phyloP scores from a whole-genome alignment of 2,113 vertebrate genomes.

The Pygoscelis adeliae region DNA sequence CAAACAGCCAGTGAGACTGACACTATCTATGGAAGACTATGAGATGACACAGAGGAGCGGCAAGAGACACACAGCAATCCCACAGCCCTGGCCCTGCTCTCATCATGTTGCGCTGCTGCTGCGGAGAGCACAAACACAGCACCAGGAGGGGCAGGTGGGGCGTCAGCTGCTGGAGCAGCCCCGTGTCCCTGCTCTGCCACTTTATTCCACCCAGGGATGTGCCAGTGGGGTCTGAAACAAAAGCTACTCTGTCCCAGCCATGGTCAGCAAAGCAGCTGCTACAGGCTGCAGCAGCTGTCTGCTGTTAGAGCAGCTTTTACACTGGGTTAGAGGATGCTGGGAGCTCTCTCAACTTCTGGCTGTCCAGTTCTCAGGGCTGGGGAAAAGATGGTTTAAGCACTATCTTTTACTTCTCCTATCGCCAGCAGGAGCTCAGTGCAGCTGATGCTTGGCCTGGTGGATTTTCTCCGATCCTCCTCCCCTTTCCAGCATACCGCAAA shows the following conservation, averaged over 20 bases:
- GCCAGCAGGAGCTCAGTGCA: neutral
- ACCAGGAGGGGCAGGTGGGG: neutral
- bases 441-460: neutral
- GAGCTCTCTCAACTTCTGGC: neutral
- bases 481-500: neutral
- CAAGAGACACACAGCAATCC: neutral
- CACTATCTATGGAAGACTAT: neutral
- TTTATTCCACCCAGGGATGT: neutral
- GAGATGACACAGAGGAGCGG: neutral
- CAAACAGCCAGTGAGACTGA: neutral
- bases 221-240: neutral
- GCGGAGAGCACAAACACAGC: neutral
- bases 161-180: neutral
- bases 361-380: neutral
- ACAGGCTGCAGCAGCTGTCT: neutral
- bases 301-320: neutral
- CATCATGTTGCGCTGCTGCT: rapidly evolving
- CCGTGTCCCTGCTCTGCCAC: neutral
- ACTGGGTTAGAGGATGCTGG: neutral
- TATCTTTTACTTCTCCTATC: neutral
- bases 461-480: neutral
- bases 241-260: neutral
- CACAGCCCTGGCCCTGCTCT: neutral
- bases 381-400: neutral
- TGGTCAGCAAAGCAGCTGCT: constrained; percentile 20